Evolutionary conservation across 2,113 vertebrate genomes (phyloP).

Genomic region (Neomonachus schauinslandi): DNA sequence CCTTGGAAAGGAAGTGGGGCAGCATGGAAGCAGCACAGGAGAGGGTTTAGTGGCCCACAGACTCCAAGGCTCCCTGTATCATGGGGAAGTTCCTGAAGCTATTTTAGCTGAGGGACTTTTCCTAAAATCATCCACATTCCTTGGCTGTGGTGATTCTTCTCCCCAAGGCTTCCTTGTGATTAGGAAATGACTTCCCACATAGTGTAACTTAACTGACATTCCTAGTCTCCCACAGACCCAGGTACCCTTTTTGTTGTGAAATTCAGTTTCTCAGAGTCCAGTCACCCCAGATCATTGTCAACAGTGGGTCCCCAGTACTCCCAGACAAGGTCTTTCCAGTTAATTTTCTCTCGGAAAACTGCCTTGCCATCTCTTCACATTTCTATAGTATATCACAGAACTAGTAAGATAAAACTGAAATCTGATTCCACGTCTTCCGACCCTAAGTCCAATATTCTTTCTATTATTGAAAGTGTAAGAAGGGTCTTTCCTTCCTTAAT

Average conservation of each 20-base stretch:
- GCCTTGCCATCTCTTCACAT: neutral
- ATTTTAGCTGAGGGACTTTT: neutral
- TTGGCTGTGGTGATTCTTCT: neutral
- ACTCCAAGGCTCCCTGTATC: neutral
- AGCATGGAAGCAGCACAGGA: neutral
- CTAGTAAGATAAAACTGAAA: neutral
- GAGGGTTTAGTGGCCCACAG: neutral
- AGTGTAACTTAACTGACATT: neutral
- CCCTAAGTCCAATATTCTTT: neutral
- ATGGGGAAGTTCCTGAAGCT: neutral
- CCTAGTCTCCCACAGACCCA: neutral
- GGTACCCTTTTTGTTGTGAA: neutral
- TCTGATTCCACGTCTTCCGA: neutral
- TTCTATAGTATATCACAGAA: neutral
- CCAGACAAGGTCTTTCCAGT: neutral
- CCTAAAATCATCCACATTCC: neutral
- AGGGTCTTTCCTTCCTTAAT: neutral
- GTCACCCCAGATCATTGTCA: neutral
- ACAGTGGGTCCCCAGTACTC: neutral
- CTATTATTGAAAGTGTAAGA: neutral
- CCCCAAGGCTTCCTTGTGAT: neutral
- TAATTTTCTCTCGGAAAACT: conserved; percentile 8
- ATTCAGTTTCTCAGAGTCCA: neutral
- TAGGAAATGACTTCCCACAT: neutral
- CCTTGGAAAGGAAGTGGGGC: neutral